Percentiles rank a stretch among this genome's conserved stretches.
phyloP scores from a whole-genome alignment of 2,113 vertebrate species.

The Plotosus lineatus region DNA sequence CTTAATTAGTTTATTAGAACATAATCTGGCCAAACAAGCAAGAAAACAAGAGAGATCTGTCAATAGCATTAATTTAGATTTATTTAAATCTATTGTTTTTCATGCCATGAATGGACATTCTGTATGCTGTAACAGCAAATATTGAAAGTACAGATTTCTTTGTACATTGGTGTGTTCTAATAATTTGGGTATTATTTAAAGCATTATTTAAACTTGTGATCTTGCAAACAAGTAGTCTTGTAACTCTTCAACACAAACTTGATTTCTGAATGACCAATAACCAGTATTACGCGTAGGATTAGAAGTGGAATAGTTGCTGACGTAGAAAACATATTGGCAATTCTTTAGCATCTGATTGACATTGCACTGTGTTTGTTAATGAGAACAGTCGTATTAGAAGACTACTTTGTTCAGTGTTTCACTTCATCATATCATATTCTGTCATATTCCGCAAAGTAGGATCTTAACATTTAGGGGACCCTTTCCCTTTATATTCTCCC shows the following conservation, averaged over 20 bases:
- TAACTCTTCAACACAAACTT: not conserved
- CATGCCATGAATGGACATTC: not conserved
- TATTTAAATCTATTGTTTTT: not conserved
- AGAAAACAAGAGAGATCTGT: not conserved
- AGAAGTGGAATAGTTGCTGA: not conserved
- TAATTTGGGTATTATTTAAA: not conserved
- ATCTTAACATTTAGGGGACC: too few relatives aligned
- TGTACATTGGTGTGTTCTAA: not conserved
- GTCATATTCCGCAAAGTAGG: too few relatives aligned
- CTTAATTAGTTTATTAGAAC: not conserved
- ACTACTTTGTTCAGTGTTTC: not conserved
- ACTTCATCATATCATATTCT: not conserved
- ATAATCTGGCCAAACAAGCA: not conserved
- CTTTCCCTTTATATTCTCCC: too few relatives aligned
- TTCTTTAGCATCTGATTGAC: not conserved
- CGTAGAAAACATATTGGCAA: not conserved
- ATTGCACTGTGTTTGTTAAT: not conserved
- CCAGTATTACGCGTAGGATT: not conserved
- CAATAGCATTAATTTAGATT: not conserved
- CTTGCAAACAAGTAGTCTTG: not conserved
- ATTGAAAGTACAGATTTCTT: not conserved
- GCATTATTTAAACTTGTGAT: not conserved
- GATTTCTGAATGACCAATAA: not conserved
- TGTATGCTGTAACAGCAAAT: not conserved
- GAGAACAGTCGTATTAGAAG: not conserved